Evolutionary conservation across 1,140 invertebrate species (phyloP), one percentile per base, ranked within the genome.

Genomic region (Cotesia glomerata): DNA sequence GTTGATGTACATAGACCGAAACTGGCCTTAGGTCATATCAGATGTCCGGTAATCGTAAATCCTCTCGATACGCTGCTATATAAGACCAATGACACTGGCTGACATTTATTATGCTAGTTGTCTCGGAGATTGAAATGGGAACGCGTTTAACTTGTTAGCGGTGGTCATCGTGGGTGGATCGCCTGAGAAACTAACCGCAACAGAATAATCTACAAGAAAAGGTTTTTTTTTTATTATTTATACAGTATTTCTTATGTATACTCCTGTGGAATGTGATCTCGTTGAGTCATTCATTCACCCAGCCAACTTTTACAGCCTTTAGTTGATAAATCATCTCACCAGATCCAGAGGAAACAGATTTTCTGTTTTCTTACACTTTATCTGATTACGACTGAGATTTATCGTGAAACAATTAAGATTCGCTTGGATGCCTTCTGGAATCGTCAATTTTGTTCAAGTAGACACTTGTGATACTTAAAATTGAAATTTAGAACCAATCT

Each of bases 261-360:
- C 75, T 77, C 72, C 74, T 71, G 59, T 70, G 75, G 77, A 77
- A 76, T 75, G 72, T 72, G 73, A 76, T 78, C 75, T 73, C 64
- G 75, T 72, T 77, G 65, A 74, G 76, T 76, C 81, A 82, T 82
- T 82, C 81, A 82, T 81, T 82, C 78, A 78, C 70, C 77, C 72
- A 72, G 74, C 56, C 18, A 26, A 4, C 18, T 54, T 54, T 14
- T 13, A 54, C 14, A 58, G 9, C 18, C 56, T 45, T 45, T 45
- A 45, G 7, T 45, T 45, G 39, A 45, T 45, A 45, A 45, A 45
- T 45, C 39, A 45, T 45, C 39, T 45, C 39, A 45, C 7, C 39
- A 45, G 39, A 45, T 45, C 39, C 7, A 45, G 39, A 45, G 39
- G 39, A 45, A 45, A 45, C 5, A 45, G 7, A 45, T 45, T 45